Conservation (phyloP, 2,113 vertebrate species). For the Macquaria australasica region DNA sequence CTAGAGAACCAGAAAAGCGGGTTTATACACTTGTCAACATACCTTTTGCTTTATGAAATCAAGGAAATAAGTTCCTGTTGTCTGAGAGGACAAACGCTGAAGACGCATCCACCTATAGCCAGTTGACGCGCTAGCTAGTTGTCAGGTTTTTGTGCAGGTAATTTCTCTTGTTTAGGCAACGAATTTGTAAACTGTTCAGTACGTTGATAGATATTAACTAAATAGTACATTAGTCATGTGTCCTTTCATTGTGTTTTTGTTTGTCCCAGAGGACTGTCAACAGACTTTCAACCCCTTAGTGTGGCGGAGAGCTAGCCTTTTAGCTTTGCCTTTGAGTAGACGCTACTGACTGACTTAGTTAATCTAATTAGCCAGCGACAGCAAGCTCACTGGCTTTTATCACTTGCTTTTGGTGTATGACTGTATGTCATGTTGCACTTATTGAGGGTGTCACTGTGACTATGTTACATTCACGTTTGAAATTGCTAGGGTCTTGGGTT, state of each 20-base stretch:
- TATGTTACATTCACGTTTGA: background rate
- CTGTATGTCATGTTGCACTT: background rate
- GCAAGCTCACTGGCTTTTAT: background rate
- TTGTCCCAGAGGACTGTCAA: background rate
- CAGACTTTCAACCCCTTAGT: too few species aligned
- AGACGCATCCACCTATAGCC: background rate
- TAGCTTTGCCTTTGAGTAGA: conserved; percentile 8
- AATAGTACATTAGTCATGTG: background rate
- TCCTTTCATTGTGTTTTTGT: background rate
- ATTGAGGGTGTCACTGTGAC: background rate
- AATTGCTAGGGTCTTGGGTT: background rate
- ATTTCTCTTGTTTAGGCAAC: background rate
- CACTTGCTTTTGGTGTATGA: background rate
- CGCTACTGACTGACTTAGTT: background rate
- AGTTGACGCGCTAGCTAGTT: conserved; percentile 33
- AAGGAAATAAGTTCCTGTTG: background rate
- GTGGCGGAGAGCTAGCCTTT: background rate
- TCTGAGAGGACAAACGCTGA: background rate
- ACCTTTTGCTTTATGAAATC: fast-evolving
- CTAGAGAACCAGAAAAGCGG: background rate
- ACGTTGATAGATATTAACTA: fast-evolving
- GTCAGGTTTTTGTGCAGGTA: background rate
- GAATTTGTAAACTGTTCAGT: background rate
- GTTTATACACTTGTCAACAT: background rate
- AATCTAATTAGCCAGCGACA: conserved; percentile 33